Evolutionary conservation across 2,888 invertebrate genomes (phyloP).

Genomic region (Latrodectus hesperus): DNA sequence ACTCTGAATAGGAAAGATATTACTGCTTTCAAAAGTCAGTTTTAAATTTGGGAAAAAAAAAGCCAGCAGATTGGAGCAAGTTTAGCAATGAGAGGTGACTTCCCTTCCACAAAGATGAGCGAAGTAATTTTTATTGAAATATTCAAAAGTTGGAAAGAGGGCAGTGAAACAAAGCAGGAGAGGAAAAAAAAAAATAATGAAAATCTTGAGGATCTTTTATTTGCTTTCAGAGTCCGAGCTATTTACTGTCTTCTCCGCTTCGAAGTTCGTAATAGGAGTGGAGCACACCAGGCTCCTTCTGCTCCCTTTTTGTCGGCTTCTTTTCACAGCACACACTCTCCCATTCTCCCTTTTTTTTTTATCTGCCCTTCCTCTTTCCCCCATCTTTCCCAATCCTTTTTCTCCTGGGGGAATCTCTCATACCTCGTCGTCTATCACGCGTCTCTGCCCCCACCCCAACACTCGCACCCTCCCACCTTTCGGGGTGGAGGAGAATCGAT

Average conservation of each 20-base stretch:
- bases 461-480: not conserved
- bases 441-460: not conserved
- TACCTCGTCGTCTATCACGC: slow-evolving; percentile 32
- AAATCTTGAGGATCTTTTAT: not conserved
- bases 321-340: not conserved
- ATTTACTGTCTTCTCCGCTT: not conserved
- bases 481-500: not conserved
- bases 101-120: too few species aligned
- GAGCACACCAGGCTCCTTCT: not conserved
- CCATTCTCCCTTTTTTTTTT: not conserved
- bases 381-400: slow-evolving; percentile 23
- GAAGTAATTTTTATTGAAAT: too few species aligned
- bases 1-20: too few species aligned
- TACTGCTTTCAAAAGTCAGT: too few species aligned
- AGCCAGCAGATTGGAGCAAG: too few species aligned
- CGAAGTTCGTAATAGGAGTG: slow-evolving; percentile 1
- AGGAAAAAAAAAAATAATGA: not conserved
- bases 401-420: slow-evolving; percentile 18
- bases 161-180: not conserved
- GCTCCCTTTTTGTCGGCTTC: not conserved
- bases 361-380: not conserved
- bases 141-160: not conserved
- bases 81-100: too few species aligned
- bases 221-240: slow-evolving; percentile 3
- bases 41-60: too few species aligned